A percentile compares a stretch with the other conserved stretches of the same genome.
Conservation (phyloP, 2,888 invertebrate genomes). For the Alsophila aescularia region DNA sequence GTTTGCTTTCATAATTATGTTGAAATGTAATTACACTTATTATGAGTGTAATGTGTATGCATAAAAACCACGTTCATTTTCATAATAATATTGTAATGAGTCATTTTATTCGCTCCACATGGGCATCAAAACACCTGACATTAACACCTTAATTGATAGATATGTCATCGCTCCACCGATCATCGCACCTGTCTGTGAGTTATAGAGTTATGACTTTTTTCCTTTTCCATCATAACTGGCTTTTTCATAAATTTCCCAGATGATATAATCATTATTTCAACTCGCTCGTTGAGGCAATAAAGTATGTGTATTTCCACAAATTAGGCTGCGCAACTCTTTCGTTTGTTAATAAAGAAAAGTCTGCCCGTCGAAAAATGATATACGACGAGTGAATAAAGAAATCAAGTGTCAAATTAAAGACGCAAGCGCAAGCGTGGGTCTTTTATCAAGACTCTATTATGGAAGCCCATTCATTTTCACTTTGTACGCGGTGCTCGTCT, state of each 20-base stretch:
- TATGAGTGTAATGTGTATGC: neutral
- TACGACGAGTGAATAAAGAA: conserved; percentile 69
- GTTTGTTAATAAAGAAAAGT: conserved; percentile 22
- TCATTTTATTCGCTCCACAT: neutral
- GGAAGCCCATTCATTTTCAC: conserved; percentile 62
- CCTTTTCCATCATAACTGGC: neutral
- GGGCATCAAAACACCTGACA: neutral
- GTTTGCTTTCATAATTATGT: conserved; percentile 15
- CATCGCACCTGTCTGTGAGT: too few species aligned
- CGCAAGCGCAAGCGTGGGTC: conserved; percentile 51
- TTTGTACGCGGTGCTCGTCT: conserved; percentile 62
- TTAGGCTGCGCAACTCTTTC: conserved; percentile 17
- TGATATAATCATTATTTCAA: neutral
- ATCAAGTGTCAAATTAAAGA: conserved; percentile 73
- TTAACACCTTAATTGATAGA: neutral
- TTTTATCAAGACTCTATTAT: conserved; percentile 61
- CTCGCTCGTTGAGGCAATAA: neutral
- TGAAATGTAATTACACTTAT: conserved; percentile 2
- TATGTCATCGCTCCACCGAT: neutral
- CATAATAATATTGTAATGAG: conserved; percentile 8
- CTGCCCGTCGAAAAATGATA: conserved; percentile 49
- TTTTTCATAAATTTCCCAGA: neutral
- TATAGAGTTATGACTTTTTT: neutral
- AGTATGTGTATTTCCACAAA: conserved; percentile 5
- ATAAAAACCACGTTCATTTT: conserved; percentile 5